These are phyloP conservation scores for Himalopsyche tibetana DNA, from an alignment of 2,888 invertebrate genomes.

Conservation along the genomic window DNA sequence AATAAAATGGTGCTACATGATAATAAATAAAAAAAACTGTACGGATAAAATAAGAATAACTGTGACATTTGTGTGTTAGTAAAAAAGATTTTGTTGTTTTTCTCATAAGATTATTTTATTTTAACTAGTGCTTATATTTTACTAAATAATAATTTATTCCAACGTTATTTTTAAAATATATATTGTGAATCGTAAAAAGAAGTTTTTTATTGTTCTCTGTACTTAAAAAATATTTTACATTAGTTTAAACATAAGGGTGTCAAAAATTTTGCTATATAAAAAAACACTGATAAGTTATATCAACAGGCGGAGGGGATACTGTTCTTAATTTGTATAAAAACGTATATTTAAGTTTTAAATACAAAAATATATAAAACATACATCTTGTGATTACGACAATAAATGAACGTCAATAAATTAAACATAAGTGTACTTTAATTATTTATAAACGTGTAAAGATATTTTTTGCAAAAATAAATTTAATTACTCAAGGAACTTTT, in stretches of 20 bases:
- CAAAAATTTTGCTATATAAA: too few relatives aligned
- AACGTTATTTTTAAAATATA: neutral
- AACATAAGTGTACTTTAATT: neutral
- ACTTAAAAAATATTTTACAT: too few relatives aligned
- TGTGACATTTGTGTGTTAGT: neutral
- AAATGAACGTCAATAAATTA: neutral
- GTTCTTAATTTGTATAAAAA: neutral
- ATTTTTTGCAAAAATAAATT: too few relatives aligned
- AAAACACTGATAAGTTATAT: too few relatives aligned
- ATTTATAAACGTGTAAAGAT: too few relatives aligned
- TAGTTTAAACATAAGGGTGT: too few relatives aligned
- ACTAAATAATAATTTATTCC: neutral
- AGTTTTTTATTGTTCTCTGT: too few relatives aligned
- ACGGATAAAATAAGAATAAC: neutral
- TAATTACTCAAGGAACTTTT: too few relatives aligned
- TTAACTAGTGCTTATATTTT: neutral
- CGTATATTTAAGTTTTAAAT: neutral
- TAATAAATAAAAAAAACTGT: slow-evolving; percentile 1
- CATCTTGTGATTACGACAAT: slow-evolving; percentile 32
- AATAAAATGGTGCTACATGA: slow-evolving; percentile 34
- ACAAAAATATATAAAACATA: neutral
- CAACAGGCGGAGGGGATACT: too few relatives aligned
- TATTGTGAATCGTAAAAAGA: too few relatives aligned
- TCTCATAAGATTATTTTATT: neutral
- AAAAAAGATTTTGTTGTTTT: neutral